These are phyloP conservation scores for Pseudorhombus dupliciocellatus DNA, from an alignment of 2,113 vertebrate genomes.

Conservation along the genomic window DNA sequence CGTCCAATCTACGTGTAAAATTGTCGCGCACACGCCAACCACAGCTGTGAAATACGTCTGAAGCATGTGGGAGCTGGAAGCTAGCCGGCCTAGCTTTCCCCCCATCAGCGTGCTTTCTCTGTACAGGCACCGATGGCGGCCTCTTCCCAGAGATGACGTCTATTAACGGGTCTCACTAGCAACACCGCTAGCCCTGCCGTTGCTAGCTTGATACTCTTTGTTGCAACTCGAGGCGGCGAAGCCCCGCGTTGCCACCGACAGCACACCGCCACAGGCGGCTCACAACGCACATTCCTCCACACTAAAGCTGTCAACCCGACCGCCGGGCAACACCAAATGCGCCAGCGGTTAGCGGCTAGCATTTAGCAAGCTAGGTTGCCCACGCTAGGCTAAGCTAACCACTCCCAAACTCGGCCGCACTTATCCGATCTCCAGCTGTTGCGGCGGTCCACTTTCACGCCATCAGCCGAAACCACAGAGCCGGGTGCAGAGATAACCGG, in stretches of 20 bases:
- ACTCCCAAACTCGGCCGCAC: conserved; percentile 76
- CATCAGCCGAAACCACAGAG: not conserved
- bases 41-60: not conserved
- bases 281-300: not conserved
- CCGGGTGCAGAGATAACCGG: accelerated
- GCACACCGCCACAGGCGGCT: not conserved
- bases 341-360: conserved; percentile 33
- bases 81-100: conserved; percentile 31
- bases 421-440: conserved; percentile 68
- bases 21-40: not conserved
- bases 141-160: conserved; percentile 72
- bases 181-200: conserved; percentile 15
- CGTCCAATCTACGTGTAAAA: not conserved
- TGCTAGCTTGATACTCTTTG: not conserved
- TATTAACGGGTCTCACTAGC: conserved; percentile 53
- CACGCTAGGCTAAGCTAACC: conserved; percentile 72
- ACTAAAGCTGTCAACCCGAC: not conserved
- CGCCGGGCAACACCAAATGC: not conserved
- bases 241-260: not conserved
- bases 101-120: conserved; percentile 57
- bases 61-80: conserved; percentile 15
- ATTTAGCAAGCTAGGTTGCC: conserved; percentile 57
- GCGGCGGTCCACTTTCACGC: conserved; percentile 34
- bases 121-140: conserved; percentile 66
- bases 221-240: no score